Base-by-base conservation (phyloP, 2,888 invertebrate species). In the Dioctria rufipes region DNA sequence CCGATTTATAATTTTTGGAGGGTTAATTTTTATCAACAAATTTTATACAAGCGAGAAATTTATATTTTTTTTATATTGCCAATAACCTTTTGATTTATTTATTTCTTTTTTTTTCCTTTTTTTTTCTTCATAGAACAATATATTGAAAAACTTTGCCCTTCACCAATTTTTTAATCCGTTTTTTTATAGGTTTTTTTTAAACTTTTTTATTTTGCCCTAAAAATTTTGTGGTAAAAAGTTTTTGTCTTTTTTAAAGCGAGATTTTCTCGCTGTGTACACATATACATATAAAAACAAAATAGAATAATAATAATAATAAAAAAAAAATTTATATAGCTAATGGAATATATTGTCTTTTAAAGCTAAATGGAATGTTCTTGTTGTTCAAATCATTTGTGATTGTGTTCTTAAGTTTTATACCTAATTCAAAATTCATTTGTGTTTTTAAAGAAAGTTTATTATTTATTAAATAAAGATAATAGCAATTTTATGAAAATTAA, bases 281-380 rank as follows among this genome's bases (percentile, higher is more conserved):
- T 61, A 73, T 37, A 73, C 60, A 43, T 75, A 80, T 58, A 58
- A 63, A 25, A 49, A 78, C 63, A 65, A 61, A 77, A 61, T 43
- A 5, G 51, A 73, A 77, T 49, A 43, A 67, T 58, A 78, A 54
- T 40, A 71, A 46, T 6, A 61, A 61, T 80, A 61, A 66, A 69
- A 80, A n/a, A 80, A 25, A 25, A 25, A 25, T 25, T 0, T 25
- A 25, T 25, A 25, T 25, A 25, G 25, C 61, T 71, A 69, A 77
- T 81, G 81, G 78, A 81, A 81, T 81, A 81, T 81, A 39, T 78
- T 81, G 60, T 81, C 75, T 61, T 80, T 51, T 75, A 77, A 67
- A 71, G 71, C 78, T 71, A 60, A 80, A 42, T 60, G 77, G 80
- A 80, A 81, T 78, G 67, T 78, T 40, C 61, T 81, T 81, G 78